Percentiles rank a stretch among this genome's conserved stretches.
phyloP scores from a whole-genome alignment of 2,888 invertebrate species.

The Tromatobia lineatoria region DNA sequence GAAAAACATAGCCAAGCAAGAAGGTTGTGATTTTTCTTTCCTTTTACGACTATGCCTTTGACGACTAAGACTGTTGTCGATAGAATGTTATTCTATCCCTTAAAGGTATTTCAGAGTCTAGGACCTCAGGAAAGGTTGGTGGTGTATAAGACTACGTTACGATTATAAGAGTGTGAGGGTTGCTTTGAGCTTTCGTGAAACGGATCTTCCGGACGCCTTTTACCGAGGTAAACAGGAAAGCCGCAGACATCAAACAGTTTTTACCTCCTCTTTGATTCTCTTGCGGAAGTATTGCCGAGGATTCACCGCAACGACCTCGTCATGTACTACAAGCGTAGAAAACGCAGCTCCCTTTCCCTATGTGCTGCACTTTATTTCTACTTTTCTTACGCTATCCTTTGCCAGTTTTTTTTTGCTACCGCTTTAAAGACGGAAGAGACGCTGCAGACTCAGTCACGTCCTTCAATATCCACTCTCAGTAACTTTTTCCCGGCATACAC shows the following conservation, averaged over 20 bases:
- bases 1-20: not conserved
- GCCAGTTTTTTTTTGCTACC: not conserved
- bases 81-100: not conserved
- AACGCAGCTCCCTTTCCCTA: not conserved
- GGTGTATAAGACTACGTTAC: not conserved
- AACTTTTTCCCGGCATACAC: not conserved
- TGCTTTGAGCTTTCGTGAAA: slow-evolving; percentile 10
- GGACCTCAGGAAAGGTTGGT: not conserved
- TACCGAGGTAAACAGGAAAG: slow-evolving; percentile 21
- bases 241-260: slow-evolving; percentile 58
- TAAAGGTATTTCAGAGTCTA: not conserved
- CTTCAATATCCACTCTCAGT: not conserved
- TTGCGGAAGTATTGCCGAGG: not conserved
- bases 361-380: not conserved
- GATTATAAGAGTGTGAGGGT: slow-evolving; percentile 5
- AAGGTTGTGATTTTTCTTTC: not conserved
- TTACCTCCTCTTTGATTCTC: slow-evolving; percentile 52
- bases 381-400: not conserved
- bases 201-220: slow-evolving; percentile 9
- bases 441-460: not conserved
- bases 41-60: not conserved
- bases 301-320: slow-evolving; percentile 32
- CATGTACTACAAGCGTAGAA: slow-evolving; percentile 20
- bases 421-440: not conserved
- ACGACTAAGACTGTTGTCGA: slow-evolving; percentile 3